These are phyloP conservation scores for Macrostomum lignano DNA, from an alignment of 1,140 invertebrate species.

Conservation along the genomic window DNA sequence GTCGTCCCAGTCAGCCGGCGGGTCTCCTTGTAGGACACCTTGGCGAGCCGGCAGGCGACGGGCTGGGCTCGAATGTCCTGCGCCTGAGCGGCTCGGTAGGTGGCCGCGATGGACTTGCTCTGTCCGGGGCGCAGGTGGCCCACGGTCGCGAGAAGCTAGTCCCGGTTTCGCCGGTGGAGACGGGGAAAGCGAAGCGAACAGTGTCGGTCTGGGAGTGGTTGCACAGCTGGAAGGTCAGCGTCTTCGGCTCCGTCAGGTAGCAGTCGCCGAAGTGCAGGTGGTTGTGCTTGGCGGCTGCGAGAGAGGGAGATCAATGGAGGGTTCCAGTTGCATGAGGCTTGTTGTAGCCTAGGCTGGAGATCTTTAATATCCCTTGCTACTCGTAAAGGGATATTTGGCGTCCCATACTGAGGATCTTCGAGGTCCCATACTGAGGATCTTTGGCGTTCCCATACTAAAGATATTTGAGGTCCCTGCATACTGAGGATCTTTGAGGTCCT, in stretches of 20 bases:
- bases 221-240: slow-evolving; percentile 19
- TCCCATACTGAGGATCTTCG: too few relatives aligned
- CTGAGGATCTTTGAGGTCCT: too few relatives aligned
- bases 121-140: slow-evolving; percentile 8
- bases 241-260: slow-evolving; percentile 17
- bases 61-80: background rate
- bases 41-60: background rate
- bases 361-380: too few relatives aligned
- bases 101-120: background rate
- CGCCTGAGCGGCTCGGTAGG: background rate
- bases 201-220: slow-evolving; percentile 21
- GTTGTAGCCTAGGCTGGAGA: too few relatives aligned
- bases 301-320: too few relatives aligned
- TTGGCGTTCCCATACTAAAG: too few relatives aligned
- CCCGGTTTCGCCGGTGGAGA: background rate
- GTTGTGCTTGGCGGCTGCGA: slow-evolving; percentile 23
- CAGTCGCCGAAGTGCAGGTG: slow-evolving; percentile 23
- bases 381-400: too few relatives aligned
- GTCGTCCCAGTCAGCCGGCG: slow-evolving; percentile 24
- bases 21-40: background rate
- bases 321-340: too few relatives aligned
- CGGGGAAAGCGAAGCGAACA: slow-evolving; percentile 13
- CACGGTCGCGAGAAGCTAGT: slow-evolving; percentile 5
- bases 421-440: too few relatives aligned
- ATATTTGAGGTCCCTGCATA: too few relatives aligned